These are phyloP conservation scores for Scolopax mira DNA, from an alignment of 2,113 vertebrate genomes.

Conservation along the genomic window DNA sequence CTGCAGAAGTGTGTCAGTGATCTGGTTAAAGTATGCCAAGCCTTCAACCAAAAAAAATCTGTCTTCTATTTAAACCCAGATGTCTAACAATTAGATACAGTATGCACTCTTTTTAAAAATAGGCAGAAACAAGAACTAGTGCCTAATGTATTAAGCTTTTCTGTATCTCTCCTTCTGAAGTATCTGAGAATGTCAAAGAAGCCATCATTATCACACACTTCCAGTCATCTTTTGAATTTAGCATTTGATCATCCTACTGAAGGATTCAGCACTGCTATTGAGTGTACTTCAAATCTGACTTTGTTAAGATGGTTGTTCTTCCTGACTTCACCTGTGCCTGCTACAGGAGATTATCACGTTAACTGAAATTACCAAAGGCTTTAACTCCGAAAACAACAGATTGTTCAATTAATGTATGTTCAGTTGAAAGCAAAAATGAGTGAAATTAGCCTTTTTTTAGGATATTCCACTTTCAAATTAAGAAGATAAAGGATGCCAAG, in stretches of 20 bases:
- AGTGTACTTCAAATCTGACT: not conserved
- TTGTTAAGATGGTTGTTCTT: not conserved
- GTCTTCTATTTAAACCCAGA: not conserved
- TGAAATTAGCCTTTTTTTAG: not conserved
- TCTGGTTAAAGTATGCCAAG: not conserved
- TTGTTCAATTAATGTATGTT: rapidly evolving
- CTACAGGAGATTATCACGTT: not conserved
- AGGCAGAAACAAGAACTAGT: not conserved
- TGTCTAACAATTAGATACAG: not conserved
- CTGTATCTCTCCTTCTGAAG: not conserved
- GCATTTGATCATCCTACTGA: not conserved
- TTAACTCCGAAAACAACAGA: not conserved
- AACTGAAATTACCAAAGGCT: not conserved
- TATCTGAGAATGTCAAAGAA: conserved; percentile 17
- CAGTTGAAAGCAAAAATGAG: not conserved
- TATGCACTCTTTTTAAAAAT: not conserved
- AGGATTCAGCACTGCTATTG: not conserved
- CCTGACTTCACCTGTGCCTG: not conserved
- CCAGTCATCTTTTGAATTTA: not conserved
- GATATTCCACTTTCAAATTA: not conserved
- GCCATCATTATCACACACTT: conserved; percentile 6
- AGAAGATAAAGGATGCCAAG: not conserved
- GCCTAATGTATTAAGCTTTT: conserved; percentile 25
- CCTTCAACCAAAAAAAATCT: not conserved
- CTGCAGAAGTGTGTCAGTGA: too few species aligned